Evolutionary conservation across 2,797 vertebrate species (phyloP), one percentile per base, ranked within the genome.

Genomic region (Scolopax rusticola): DNA sequence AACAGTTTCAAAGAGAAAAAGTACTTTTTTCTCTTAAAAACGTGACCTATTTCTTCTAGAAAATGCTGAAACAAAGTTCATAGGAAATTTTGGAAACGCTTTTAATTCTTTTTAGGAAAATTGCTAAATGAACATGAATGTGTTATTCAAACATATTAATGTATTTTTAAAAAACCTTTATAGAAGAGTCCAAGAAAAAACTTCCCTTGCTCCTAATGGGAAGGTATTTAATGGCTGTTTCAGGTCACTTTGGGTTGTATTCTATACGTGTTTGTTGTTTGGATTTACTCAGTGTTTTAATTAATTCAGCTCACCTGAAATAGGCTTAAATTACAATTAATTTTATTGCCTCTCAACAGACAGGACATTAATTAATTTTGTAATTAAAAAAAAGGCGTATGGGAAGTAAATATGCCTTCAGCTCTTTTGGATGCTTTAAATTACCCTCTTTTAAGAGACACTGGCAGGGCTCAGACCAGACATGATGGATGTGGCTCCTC

Each of bases 281-380:
- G 75, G 60, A 45, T 90, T 93, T 48, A 63, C 14, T 83, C 4
- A 1, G 15, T 38, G 4, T 70, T 85, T 85, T 63, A 68, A 85
- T 77, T 89, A 77, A 70, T 64, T 53, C 38, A 45, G 32, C 43
- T 85, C 48, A 71, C 60, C 84, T 90, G 65, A 75, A 81, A 50
- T 12, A 84, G 73, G 16, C 65, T 79, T 61, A 13, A 64, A 83
- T 33, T 53, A 43, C 27, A 25, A 5, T 54, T 74, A 0, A 8
- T 77, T 85, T 74, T 12, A 60, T 41, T 67, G 8, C 1, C 0
- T 77, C 74, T 93, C 60, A 73, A 27, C 38, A 59, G 75, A 30
- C 23, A 71, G 41, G 71, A 6, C 40, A 76, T 70, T 71, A 83
- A 92, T 89, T 79, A 61, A 30, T 89, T 86, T 5, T 4, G 6